Evolutionary conservation across 2,888 invertebrate genomes (phyloP).

Genomic region (Agrotis puta): DNA sequence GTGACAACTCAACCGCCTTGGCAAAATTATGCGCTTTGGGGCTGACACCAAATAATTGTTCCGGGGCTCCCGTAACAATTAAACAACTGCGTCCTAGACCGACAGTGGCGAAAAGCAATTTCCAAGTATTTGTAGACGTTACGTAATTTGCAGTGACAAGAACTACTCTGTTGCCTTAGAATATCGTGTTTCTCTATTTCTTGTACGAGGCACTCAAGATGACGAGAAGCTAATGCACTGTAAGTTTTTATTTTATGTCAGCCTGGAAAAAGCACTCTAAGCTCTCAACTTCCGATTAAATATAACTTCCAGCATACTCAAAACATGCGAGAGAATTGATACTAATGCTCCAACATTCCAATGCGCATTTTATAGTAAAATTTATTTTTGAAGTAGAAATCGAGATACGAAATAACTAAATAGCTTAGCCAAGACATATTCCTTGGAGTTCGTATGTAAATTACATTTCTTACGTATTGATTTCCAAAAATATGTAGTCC

Average conservation of each 20-base stretch:
- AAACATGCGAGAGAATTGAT: constrained; percentile 39
- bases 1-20: constrained; percentile 42
- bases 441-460: constrained; percentile 59
- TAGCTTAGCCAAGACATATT: constrained; percentile 47
- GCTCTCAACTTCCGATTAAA: constrained; percentile 39
- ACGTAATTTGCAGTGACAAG: constrained; percentile 31
- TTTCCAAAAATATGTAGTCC: constrained; percentile 68
- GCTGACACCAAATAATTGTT: constrained; percentile 42
- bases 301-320: constrained; percentile 29
- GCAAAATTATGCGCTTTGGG: constrained; percentile 49
- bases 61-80: constrained; percentile 54
- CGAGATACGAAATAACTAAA: constrained; percentile 32
- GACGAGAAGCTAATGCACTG: constrained; percentile 34
- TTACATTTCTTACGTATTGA: constrained; percentile 66
- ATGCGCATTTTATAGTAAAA: constrained; percentile 8
- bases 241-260: constrained; percentile 32
- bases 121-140: constrained; percentile 24
- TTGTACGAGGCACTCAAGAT: constrained; percentile 30
- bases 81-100: constrained; percentile 29
- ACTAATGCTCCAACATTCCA: constrained; percentile 12
- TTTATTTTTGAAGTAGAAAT: constrained; percentile 8
- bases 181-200: constrained; percentile 32
- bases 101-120: constrained; percentile 26
- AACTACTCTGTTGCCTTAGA: constrained; percentile 11
- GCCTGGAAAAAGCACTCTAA: constrained; percentile 34